Percentiles rank a stretch among this genome's conserved stretches.
phyloP scores from a whole-genome alignment of 2,888 invertebrate genomes.

The Acronicta leporina region DNA sequence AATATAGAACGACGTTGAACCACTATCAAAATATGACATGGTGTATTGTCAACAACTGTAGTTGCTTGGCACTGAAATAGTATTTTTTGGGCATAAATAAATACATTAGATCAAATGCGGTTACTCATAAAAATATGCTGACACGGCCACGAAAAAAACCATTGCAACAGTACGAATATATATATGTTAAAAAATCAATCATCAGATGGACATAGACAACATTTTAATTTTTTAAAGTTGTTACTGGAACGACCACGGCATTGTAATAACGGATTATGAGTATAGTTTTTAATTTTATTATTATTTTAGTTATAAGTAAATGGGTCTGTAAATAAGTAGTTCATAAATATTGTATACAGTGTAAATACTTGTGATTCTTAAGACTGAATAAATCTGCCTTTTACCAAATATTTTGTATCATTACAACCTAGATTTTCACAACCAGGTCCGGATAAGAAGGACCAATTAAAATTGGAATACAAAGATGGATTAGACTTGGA shows the following conservation, averaged over 20 bases:
- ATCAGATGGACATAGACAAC: not conserved
- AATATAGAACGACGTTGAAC: no score
- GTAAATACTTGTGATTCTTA: conserved; percentile 66
- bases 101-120: no score
- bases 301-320: conserved; percentile 52
- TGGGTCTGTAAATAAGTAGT: conserved; percentile 69
- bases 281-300: conserved; percentile 16
- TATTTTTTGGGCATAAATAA: no score
- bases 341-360: conserved; percentile 71
- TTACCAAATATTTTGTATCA: conserved; percentile 60
- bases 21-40: no score
- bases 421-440: not conserved
- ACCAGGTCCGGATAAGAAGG: no score
- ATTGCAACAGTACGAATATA: no score
- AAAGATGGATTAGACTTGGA: no score
- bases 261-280: conserved; percentile 52
- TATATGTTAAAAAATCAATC: not conserved
- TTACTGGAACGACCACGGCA: conserved; percentile 48
- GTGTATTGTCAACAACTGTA: no score
- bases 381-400: conserved; percentile 77
- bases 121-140: no score
- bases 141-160: no score
- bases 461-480: no score
- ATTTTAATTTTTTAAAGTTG: conserved; percentile 10
- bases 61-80: no score